Evolutionary conservation across 2,888 invertebrate species (phyloP).

Genomic region (Drosophila cognata): DNA sequence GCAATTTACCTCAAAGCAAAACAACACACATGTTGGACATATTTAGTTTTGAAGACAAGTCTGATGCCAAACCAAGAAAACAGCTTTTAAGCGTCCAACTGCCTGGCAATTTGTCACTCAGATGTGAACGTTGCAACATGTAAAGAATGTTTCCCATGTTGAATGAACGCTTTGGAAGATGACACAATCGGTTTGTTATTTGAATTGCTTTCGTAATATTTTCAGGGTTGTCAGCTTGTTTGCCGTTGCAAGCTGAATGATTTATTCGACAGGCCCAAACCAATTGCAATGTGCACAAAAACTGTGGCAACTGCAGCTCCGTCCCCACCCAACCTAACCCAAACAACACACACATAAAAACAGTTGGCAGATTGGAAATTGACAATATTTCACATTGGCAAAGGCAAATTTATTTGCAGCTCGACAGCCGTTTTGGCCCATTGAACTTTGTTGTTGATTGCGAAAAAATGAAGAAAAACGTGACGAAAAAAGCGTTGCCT

Average conservation of each 20-base stretch:
- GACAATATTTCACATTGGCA: conserved; percentile 70
- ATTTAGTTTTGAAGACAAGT: not conserved
- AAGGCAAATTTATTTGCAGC: conserved; percentile 77
- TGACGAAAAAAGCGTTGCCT: conserved; percentile 27
- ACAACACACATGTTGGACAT: not conserved
- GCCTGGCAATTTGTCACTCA: conserved; percentile 25
- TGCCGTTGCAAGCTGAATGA: conserved; percentile 53
- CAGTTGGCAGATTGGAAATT: conserved; percentile 63
- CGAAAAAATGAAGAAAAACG: conserved; percentile 24
- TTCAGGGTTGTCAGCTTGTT: conserved; percentile 37
- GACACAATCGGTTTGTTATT: conserved; percentile 25
- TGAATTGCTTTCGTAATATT: conserved; percentile 33
- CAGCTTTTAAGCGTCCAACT: not conserved
- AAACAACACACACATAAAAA: conserved; percentile 1
- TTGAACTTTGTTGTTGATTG: conserved; percentile 78
- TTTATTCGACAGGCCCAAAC: conserved; percentile 53
- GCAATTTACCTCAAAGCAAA: not conserved
- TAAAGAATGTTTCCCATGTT: not conserved
- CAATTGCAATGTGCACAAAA: conserved; percentile 49
- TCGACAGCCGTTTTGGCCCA: conserved; percentile 64
- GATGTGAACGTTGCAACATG: conserved; percentile 15
- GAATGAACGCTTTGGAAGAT: conserved; percentile 9
- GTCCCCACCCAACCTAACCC: not conserved
- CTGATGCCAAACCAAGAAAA: not conserved
- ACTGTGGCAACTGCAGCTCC: conserved; percentile 6